Evolutionary conservation across 1,140 invertebrate species (phyloP), one percentile per base, ranked within the genome.

Genomic region (Scaptomyza montana): DNA sequence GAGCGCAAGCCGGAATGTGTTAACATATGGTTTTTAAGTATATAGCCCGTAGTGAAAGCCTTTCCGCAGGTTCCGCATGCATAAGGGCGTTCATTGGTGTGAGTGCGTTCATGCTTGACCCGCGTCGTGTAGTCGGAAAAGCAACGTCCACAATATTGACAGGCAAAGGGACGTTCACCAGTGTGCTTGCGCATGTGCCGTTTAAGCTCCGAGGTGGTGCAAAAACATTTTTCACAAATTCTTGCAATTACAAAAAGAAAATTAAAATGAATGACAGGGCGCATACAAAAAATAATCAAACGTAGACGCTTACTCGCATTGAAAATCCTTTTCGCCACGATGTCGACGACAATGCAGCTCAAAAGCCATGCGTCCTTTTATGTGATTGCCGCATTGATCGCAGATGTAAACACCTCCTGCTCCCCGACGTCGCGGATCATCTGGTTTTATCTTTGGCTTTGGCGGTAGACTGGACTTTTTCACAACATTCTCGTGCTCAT

Each of bases 21-120:
- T 0, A 90, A 62, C 80, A 90, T 82, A 41, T 90, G 86, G 54
- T 90, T 90, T 46, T 90, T 90, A 0, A 90, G 76, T 56, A 90
- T 86, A 55, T 90, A 86, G 21, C 82, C 93, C 72, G 93, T 93
- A 13, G 93, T 94, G 60, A 94, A 94, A 8, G 93, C 93, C 78
- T 94, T 94, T 10, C 93, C 93, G 65, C 93, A 94, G 59, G 93
- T 93, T 21, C 89, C 90, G 67, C 93, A 94, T 66, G 93, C 93
- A 69, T 93, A 94, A 3, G 93, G 93, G 7, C 93, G 82, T 70
- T 94, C 93, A 63, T 94, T 94, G 21, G 93, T 94, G 79, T 94
- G 93, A 50, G 94, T 94, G 9, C 93, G 78, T 46, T 90, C 86
- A 12, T 90, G 86, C 63, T 90, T 90, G 2, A 90, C 86, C 1